These are phyloP conservation scores for Creontiades dilutus DNA, from an alignment of 2,888 invertebrate species.

Conservation along the genomic window DNA sequence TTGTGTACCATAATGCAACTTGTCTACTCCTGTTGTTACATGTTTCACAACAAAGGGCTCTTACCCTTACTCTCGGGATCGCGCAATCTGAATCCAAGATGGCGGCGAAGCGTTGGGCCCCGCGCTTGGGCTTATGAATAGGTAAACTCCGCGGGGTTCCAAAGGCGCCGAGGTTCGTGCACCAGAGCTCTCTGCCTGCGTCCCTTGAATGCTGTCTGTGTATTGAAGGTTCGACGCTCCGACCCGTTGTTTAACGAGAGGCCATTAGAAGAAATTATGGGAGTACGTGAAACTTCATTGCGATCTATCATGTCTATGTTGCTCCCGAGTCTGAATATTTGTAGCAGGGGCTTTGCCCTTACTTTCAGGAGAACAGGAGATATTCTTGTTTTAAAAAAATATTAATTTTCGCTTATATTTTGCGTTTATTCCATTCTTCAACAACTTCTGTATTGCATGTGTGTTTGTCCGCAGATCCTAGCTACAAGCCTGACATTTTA, in stretches of 20 bases:
- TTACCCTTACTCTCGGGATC: not conserved
- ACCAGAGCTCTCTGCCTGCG: not conserved
- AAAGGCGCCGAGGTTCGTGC: not conserved
- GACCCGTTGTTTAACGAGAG: not conserved
- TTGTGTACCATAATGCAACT: conserved; percentile 52
- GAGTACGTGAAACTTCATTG: not conserved
- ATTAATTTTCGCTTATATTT: too few relatives aligned
- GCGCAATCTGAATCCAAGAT: conserved; percentile 46
- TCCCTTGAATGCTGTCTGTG: not conserved
- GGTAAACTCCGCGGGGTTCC: conserved; percentile 32
- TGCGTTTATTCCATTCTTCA: too few relatives aligned
- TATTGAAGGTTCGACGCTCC: not conserved
- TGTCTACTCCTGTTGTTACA: conserved; percentile 42
- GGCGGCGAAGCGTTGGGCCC: not conserved
- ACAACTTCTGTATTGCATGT: too few relatives aligned
- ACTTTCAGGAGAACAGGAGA: too few relatives aligned
- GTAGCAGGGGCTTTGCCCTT: too few relatives aligned
- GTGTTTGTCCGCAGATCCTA: too few relatives aligned
- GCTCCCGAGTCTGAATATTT: too few relatives aligned
- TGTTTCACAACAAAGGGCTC: conserved; percentile 40
- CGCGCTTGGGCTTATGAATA: conserved; percentile 18
- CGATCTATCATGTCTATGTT: not conserved
- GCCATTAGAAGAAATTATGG: not conserved
- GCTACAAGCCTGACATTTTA: too few relatives aligned
- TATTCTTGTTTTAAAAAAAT: too few relatives aligned